Base-by-base conservation (phyloP, 2,888 invertebrate species). In the Chaetogeoica ovagalla region DNA sequence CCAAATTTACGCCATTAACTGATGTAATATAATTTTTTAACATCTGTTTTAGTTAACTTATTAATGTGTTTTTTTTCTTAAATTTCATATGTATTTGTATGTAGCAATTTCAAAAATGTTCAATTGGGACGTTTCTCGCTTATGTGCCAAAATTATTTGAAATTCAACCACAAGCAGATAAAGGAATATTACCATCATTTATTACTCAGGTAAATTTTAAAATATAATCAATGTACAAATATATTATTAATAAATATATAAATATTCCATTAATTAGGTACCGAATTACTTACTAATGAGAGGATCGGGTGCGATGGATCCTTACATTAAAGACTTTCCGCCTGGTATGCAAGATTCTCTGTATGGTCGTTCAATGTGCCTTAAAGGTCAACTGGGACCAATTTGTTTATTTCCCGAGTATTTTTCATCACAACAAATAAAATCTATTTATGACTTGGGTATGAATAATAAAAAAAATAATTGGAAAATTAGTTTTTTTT, bases 1-100 rank as follows among this genome's bases (percentile, higher is more conserved):
- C 90, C 43, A 90, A 90, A 84, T 89, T 89, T 83, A 89, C 89
- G 57, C 87, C 88, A 7, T 86, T 90, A 48, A 87, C 88, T 83
- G 90, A 90, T 86, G 89, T 89, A 84, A 85, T 83, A 82, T 75
- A 71, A 17, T 3, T 30, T 66, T 55, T 4, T 13, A 21, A 17
- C 57, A 66, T 66, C 13, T 17, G n/a, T 65, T 55, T 23, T 30
- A 19, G 5, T 11, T 43, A 23, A 11, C 13, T 48, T n/a, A 4
- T 7, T 77, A 52, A 57, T 37, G 2, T 0, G 30, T 65, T 30
- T 57, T 0, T 17, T 57, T 43, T 55, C 17, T 60, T 37, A 68
- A 59, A 59, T 21, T 59, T 63, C n/a, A 15, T 62, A 72, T 66
- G 2, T 21, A 69, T 65, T 52, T 19, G 72, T 48, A 43, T 43